Percentiles rank a stretch among this genome's conserved stretches.
Conservation (phyloP, 2,888 invertebrate species). For the Hypomecis atomaria region DNA sequence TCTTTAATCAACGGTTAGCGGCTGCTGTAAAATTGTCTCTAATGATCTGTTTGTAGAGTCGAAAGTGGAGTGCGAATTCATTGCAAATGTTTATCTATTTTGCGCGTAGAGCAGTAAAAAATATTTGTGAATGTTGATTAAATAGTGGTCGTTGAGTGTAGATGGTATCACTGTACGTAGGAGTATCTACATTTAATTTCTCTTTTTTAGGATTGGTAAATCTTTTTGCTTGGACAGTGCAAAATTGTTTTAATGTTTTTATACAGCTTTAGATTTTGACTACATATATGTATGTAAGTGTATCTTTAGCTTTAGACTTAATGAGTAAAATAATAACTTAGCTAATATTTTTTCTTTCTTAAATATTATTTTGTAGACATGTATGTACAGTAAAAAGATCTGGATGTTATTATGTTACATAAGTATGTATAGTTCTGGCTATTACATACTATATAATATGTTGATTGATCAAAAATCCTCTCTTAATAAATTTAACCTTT, state of each 20-base stretch:
- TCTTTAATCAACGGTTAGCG: conserved; percentile 54
- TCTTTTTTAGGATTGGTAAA: not conserved
- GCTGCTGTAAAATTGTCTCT: conserved; percentile 28
- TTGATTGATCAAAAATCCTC: too few relatives aligned
- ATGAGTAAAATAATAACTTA: too few relatives aligned
- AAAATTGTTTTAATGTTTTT: not conserved
- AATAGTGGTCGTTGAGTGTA: conserved; percentile 27
- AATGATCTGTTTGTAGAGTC: conserved; percentile 6
- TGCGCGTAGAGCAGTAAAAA: conserved; percentile 22
- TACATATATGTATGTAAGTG: too few relatives aligned
- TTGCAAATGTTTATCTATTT: conserved; percentile 41
- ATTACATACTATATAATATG: too few relatives aligned
- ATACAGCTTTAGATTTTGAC: too few relatives aligned
- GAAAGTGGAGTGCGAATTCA: conserved; percentile 11
- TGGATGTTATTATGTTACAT: too few relatives aligned
- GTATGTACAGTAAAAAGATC: too few relatives aligned
- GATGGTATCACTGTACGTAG: conserved; percentile 19
- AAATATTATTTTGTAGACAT: too few relatives aligned
- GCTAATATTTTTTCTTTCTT: too few relatives aligned
- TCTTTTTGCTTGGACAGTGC: conserved; percentile 1
- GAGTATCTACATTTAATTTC: not conserved
- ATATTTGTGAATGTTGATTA: conserved; percentile 32
- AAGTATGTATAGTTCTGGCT: too few relatives aligned
- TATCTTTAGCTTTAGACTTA: too few relatives aligned
- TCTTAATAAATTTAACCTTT: too few relatives aligned